Percentiles rank a stretch among this genome's conserved stretches.
These are phyloP conservation scores for Drosophila lacicola DNA, from an alignment of 2,888 invertebrate genomes.

Conservation along the genomic window DNA sequence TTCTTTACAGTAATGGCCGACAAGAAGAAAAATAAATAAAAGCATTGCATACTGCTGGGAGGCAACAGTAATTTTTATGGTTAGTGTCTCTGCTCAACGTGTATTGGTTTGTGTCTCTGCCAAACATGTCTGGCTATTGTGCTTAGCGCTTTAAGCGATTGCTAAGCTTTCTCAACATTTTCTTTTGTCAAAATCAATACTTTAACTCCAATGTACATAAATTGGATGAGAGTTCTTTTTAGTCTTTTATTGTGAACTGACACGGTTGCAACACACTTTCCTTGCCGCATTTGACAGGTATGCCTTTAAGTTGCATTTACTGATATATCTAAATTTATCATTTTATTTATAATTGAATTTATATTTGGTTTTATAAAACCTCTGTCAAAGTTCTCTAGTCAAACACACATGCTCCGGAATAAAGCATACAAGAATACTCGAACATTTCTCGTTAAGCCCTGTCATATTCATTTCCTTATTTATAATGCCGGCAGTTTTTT, in stretches of 20 bases:
- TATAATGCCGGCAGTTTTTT: not conserved
- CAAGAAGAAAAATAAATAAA: slow-evolving; percentile 21
- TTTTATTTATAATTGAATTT: not conserved
- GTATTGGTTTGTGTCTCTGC: not conserved
- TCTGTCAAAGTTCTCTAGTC: not conserved
- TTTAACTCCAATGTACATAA: not conserved
- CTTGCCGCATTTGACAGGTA: slow-evolving; percentile 19
- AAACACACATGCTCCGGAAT: not conserved
- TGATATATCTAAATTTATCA: not conserved
- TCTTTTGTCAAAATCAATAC: slow-evolving; percentile 50
- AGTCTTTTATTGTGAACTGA: slow-evolving; percentile 21
- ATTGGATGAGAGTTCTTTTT: slow-evolving; percentile 18
- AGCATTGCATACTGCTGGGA: slow-evolving; percentile 15
- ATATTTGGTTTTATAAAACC: not conserved
- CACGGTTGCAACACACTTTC: slow-evolving; percentile 5
- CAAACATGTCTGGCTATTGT: slow-evolving; percentile 12
- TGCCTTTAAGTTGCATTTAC: not conserved
- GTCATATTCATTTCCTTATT: slow-evolving; percentile 13
- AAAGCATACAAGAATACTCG: not conserved
- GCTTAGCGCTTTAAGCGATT: slow-evolving; percentile 8
- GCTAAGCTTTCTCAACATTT: slow-evolving; percentile 8
- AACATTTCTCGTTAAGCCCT: not conserved
- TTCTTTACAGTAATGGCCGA: slow-evolving; percentile 23
- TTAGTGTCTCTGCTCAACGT: slow-evolving; percentile 5
- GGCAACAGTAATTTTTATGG: not conserved